Base-by-base conservation (phyloP, 1,140 invertebrate genomes). In the Ericerus pela region DNA sequence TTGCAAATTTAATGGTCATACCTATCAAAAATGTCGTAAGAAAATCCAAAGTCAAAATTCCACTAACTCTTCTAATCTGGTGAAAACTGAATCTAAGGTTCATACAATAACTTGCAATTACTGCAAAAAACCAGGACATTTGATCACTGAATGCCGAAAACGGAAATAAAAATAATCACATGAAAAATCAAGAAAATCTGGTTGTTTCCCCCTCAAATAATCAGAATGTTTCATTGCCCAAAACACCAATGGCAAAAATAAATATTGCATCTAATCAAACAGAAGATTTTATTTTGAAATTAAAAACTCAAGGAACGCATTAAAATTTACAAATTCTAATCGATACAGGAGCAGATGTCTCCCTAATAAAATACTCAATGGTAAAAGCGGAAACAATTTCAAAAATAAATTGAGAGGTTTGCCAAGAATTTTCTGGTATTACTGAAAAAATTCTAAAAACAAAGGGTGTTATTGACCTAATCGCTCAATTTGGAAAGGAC, bases 121-220 rank as follows among this genome's bases (percentile, higher is more conserved):
- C 20, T 54, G 53, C 27, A 22, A 27, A 18, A 54, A 55, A 26
- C 24, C 18, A 27, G 53, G 36, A 11, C 53, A 54, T 27, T 18
- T 24, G 8, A 54, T 38, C 6, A 28, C 37, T 4, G 53, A 38
- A 26, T 54, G 53, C 37, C 33, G 53, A 11, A 54, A 54, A 33
- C 22, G 36, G 11, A 54, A 54, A 16, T 54, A 28, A 41, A 4
- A 16, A 38, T 41, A 41, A 12, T 2, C 12, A 27, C 20, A 8
- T 8, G 14, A 16, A 41, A 41, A 41, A 4, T 41, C 5, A 41
- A 4, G 37, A 41, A 41, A n/a, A n/a, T n/a, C n/a, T n/a, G n/a
- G n/a, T n/a, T n/a, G n/a, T n/a, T n/a, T n/a, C n/a, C n/a, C n/a
- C n/a, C n/a, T 16, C 37, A 4, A 41, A 41, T 16, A 41, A 41